A percentile compares a stretch with the other conserved stretches of the same genome.
phyloP scores from a whole-genome alignment of 2,797 vertebrate genomes.

The Hybognathus amarus region DNA sequence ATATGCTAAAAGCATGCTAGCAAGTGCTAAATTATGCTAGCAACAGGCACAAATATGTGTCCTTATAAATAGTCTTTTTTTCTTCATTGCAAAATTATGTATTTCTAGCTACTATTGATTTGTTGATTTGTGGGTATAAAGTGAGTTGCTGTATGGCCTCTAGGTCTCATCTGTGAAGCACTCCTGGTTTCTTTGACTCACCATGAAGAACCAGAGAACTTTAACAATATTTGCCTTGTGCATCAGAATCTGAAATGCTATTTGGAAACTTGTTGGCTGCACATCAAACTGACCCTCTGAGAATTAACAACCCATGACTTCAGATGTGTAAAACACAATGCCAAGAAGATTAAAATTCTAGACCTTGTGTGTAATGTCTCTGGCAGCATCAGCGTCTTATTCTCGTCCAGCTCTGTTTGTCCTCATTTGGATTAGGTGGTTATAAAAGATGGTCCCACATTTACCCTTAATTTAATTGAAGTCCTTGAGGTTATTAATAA shows the following conservation, averaged over 20 bases:
- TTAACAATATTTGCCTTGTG: neutral
- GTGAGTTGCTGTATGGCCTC: neutral
- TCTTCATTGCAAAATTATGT: neutral
- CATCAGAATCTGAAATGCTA: neutral
- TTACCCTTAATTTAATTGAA: constrained; percentile 2
- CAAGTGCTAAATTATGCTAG: neutral
- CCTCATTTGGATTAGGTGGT: constrained; percentile 18
- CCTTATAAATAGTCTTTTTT: neutral
- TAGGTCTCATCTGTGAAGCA: neutral
- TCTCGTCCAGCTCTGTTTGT: constrained; percentile 16
- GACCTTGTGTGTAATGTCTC: constrained; percentile 15
- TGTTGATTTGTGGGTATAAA: neutral
- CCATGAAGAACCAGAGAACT: neutral
- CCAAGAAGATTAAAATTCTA: constrained; percentile 13
- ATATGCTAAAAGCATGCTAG: neutral
- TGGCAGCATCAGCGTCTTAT: neutral
- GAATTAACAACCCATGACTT: constrained; percentile 7
- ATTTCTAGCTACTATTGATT: neutral
- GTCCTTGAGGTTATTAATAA: constrained; percentile 25
- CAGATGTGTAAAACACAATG: constrained; percentile 19
- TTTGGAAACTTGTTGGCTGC: neutral
- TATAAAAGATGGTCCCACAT: constrained; percentile 3
- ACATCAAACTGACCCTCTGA: constrained; percentile 3
- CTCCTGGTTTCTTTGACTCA: neutral
- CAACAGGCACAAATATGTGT: neutral